Conservation (phyloP, 2,113 vertebrate genomes). For the Bucco capensis region DNA sequence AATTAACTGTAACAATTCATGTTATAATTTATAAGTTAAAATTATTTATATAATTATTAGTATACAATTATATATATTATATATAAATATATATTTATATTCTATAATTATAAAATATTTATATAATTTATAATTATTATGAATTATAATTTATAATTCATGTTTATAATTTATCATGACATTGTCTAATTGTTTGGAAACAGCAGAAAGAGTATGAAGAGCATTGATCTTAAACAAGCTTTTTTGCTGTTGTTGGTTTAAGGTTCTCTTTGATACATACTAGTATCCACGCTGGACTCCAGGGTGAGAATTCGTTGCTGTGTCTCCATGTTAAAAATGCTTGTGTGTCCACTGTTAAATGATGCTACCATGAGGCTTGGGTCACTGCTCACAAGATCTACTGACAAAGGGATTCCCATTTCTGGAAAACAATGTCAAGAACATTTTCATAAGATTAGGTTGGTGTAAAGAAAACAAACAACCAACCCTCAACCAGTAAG, state of each 20-base stretch:
- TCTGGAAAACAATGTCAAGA: slow-evolving; percentile 70
- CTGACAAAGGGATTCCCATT: slow-evolving; percentile 91
- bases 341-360: slow-evolving; percentile 89
- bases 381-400: slow-evolving; percentile 96
- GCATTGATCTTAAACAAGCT: background rate
- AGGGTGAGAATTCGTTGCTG: slow-evolving; percentile 88
- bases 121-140: too few species aligned
- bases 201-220: background rate
- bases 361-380: slow-evolving; percentile 94
- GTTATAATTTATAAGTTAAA: too few species aligned
- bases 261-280: slow-evolving; percentile 70
- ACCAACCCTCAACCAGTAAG: background rate
- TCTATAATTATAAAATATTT: too few species aligned
- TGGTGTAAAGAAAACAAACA: background rate
- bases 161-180: background rate
- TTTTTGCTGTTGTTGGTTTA: background rate
- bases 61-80: too few species aligned
- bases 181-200: background rate
- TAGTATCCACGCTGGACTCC: slow-evolving; percentile 83
- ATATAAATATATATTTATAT: too few species aligned
- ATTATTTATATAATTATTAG: too few species aligned
- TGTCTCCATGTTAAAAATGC: slow-evolving; percentile 98
- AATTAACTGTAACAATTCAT: background rate
- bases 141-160: too few species aligned
- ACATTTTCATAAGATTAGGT: background rate